Evolutionary conservation across 2,113 vertebrate species (phyloP).

Genomic region (Eurystomus gularis): DNA sequence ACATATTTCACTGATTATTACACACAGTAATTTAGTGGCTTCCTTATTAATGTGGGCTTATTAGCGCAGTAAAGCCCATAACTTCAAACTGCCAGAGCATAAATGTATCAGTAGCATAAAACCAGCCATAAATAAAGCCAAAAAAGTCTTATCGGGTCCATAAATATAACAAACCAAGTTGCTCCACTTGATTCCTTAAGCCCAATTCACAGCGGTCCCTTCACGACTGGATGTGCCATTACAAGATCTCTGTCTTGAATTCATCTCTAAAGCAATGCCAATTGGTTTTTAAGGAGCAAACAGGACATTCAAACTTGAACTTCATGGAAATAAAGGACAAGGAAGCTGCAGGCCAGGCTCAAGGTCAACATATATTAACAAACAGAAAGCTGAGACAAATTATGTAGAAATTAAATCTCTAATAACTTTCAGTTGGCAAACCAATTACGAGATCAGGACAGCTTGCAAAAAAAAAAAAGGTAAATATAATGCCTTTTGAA

Average conservation of each 20-base stretch:
- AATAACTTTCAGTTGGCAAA: not conserved
- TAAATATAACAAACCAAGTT: not conserved
- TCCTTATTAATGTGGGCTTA: not conserved
- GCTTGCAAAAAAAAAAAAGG: not conserved
- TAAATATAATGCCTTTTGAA: not conserved
- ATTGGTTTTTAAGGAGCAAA: not conserved
- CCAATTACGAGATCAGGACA: not conserved
- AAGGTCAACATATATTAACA: not conserved
- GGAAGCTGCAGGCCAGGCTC: not conserved
- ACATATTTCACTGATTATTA: not conserved
- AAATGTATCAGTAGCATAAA: not conserved
- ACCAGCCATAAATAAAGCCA: not conserved
- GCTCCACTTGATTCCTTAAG: not conserved
- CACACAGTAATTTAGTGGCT: not conserved
- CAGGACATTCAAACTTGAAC: not conserved
- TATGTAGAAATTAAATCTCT: not conserved
- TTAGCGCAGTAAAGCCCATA: not conserved
- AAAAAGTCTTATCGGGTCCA: not conserved
- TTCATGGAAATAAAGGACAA: not conserved
- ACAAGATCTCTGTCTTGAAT: not conserved
- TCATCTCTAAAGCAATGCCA: not conserved
- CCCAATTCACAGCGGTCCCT: not conserved
- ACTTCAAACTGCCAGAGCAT: not conserved
- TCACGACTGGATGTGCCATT: accelerated
- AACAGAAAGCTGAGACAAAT: not conserved